These are phyloP conservation scores for Podabrus alpinus DNA, from an alignment of 2,888 invertebrate genomes.

Conservation along the genomic window DNA sequence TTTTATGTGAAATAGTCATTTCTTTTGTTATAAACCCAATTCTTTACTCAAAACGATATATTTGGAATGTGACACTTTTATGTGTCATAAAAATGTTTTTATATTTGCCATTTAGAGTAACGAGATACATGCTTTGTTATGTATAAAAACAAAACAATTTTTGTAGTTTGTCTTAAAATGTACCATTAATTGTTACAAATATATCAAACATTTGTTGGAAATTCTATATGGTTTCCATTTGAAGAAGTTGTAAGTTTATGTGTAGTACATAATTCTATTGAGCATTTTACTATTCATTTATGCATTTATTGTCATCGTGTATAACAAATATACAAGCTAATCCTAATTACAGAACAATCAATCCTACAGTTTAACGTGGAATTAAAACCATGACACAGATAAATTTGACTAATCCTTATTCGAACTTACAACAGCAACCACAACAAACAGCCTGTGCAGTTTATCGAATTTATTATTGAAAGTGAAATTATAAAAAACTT, in stretches of 20 bases:
- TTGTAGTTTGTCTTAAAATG: neutral
- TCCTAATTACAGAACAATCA: neutral
- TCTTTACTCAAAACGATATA: neutral
- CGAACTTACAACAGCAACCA: no score
- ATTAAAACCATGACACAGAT: no score
- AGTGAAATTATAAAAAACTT: neutral
- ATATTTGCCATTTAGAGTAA: neutral
- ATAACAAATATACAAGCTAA: neutral
- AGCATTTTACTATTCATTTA: neutral
- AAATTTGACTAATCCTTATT: no score
- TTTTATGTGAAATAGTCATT: conserved; percentile 1
- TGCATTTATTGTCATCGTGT: neutral
- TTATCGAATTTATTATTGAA: neutral
- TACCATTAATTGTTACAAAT: neutral
- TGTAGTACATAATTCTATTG: no score
- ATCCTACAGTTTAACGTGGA: neutral
- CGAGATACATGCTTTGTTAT: neutral
- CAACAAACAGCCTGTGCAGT: neutral
- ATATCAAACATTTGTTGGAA: neutral
- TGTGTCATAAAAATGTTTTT: neutral
- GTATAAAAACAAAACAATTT: neutral
- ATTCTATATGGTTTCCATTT: neutral
- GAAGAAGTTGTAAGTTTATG: neutral
- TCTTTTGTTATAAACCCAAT: conserved; percentile 1
- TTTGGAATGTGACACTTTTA: neutral